Percentiles rank a stretch among this genome's conserved stretches.
Conservation (phyloP, 2,888 invertebrate species). For the Sinopyrophorus schimmeli region DNA sequence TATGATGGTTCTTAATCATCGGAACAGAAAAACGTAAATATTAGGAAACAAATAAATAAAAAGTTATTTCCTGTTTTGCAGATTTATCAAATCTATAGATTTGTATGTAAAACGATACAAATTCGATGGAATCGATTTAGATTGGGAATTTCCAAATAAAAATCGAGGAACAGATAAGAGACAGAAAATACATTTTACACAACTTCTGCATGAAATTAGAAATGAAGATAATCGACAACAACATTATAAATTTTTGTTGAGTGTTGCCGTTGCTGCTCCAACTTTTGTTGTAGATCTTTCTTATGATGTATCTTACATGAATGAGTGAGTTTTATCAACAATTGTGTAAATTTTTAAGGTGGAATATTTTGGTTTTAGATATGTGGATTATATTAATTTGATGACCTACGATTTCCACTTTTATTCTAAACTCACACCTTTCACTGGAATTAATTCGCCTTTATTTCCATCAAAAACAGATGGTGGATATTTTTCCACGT, state of each 20-base stretch:
- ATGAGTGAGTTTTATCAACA: conserved; percentile 59
- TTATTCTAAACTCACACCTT: conserved; percentile 73
- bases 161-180: conserved; percentile 51
- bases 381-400: conserved; percentile 83
- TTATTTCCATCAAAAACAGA: conserved; percentile 67
- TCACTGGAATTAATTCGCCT: conserved; percentile 85
- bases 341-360: conserved; percentile 10
- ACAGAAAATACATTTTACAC: conserved; percentile 74
- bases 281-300: conserved; percentile 72
- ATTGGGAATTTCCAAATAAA: conserved; percentile 86
- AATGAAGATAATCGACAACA: conserved; percentile 65
- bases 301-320: conserved; percentile 78
- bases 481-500: conserved; percentile 65
- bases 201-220: conserved; percentile 73
- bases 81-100: conserved; percentile 60
- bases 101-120: conserved; percentile 58
- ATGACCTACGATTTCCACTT: conserved; percentile 93
- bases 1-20: conserved; percentile 72
- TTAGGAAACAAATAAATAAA: not conserved
- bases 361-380: conserved; percentile 59
- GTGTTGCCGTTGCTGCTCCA: conserved; percentile 80
- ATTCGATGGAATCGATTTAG: conserved; percentile 75
- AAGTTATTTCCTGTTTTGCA: conserved; percentile 39
- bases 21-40: conserved; percentile 63
- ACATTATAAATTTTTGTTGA: conserved; percentile 65